Conservation (phyloP, 1,140 invertebrate species). For the Triops longicaudatus region DNA sequence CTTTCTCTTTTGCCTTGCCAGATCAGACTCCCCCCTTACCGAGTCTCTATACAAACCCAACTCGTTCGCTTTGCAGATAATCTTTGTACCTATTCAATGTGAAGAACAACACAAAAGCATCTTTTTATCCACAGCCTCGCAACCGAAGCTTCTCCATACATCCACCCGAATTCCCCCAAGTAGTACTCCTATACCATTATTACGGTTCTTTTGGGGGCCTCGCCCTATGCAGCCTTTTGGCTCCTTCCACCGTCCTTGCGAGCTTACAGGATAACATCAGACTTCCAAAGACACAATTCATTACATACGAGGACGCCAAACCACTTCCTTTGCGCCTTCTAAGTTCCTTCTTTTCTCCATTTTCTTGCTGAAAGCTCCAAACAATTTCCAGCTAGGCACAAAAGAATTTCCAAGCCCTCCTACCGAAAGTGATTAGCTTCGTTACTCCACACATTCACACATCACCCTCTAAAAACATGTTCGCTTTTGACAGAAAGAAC, state of each 20-base stretch:
- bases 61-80: not conserved
- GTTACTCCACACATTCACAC: not conserved
- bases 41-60: not conserved
- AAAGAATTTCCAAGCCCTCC: not conserved
- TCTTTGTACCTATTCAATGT: not conserved
- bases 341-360: not conserved
- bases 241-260: not conserved
- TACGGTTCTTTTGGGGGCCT: not conserved
- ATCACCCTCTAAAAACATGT: not conserved
- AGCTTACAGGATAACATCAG: not conserved
- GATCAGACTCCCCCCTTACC: not conserved
- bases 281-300: not conserved
- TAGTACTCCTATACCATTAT: not conserved
- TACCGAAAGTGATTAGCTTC: not conserved
- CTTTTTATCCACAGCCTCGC: not conserved
- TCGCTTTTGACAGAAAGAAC: not conserved
- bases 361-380: not conserved
- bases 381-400: not conserved
- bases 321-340: not conserved
- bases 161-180: not conserved
- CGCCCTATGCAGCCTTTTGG: not conserved
- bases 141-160: not conserved
- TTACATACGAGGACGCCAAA: not conserved
- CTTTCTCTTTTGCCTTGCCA: not conserved
- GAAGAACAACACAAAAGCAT: slow-evolving; percentile 12